Percentiles rank a stretch among this genome's conserved stretches.
Conservation (phyloP, 2,888 invertebrate species). For the Parnassius glacialis region DNA sequence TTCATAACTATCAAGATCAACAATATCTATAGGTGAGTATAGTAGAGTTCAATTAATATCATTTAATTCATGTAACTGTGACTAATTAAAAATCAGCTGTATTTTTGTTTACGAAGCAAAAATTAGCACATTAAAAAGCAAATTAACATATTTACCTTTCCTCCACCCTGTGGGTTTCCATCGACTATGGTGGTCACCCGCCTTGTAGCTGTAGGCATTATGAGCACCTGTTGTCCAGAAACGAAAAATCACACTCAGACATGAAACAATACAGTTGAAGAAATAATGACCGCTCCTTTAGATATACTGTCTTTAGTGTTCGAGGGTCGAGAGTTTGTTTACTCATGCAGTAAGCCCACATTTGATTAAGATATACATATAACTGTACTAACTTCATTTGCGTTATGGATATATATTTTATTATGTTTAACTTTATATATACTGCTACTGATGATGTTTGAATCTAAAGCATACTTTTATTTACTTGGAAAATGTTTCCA, state of each 20-base stretch:
- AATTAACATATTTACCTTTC: constrained; percentile 73
- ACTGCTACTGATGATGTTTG: constrained; percentile 1
- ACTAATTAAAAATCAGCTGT: too few relatives aligned
- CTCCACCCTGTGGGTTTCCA: constrained; percentile 87
- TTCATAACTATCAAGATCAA: too few relatives aligned
- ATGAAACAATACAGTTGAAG: constrained; percentile 28
- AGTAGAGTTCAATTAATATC: too few relatives aligned
- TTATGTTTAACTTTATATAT: background rate
- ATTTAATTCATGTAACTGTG: too few relatives aligned
- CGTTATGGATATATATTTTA: too few relatives aligned
- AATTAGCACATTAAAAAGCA: constrained; percentile 6
- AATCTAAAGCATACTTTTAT: constrained; percentile 1
- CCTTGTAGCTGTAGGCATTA: constrained; percentile 96
- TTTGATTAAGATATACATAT: constrained; percentile 13
- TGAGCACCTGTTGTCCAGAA: constrained; percentile 81
- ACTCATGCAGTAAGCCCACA: constrained; percentile 23
- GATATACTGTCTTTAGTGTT: background rate
- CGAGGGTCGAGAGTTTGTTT: constrained; percentile 10
- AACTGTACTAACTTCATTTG: background rate
- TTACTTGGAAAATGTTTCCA: too few relatives aligned
- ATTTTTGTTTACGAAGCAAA: too few relatives aligned
- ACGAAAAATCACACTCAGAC: constrained; percentile 31
- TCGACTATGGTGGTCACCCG: constrained; percentile 89
- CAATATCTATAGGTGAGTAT: too few relatives aligned
- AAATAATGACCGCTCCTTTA: constrained; percentile 14